These are phyloP conservation scores for Chionodraco myersi DNA, from an alignment of 2,113 vertebrate genomes.

Conservation along the genomic window DNA sequence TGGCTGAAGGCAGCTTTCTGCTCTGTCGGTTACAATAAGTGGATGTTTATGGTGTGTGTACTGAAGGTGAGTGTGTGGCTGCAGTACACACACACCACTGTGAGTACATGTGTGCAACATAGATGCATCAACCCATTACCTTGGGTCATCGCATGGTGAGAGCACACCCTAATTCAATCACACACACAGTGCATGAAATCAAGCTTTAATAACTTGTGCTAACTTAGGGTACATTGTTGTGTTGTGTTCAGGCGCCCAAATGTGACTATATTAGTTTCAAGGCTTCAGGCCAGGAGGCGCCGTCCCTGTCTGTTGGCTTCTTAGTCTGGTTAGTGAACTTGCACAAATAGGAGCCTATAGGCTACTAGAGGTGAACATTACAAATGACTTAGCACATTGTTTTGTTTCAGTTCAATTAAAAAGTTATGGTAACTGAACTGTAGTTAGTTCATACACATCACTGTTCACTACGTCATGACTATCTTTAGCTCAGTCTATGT, in stretches of 20 bases:
- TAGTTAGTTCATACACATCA: background rate
- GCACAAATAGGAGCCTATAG: background rate
- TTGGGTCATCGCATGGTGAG: constrained; percentile 61
- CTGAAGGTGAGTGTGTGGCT: constrained; percentile 15
- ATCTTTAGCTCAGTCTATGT: background rate
- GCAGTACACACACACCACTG: background rate
- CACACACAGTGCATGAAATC: constrained; percentile 63
- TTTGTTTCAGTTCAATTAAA: background rate
- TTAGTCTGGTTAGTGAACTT: constrained; percentile 34
- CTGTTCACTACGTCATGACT: background rate
- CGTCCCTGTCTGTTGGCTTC: background rate
- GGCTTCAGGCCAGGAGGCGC: constrained; percentile 35
- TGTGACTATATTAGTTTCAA: constrained; percentile 43
- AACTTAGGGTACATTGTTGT: constrained; percentile 63
- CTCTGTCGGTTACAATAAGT: constrained; percentile 68
- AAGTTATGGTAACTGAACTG: background rate
- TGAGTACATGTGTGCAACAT: constrained; percentile 33
- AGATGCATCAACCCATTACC: constrained; percentile 62
- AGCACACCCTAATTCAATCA: constrained; percentile 69
- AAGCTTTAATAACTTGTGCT: constrained; percentile 63
- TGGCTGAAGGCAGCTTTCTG: constrained; percentile 64
- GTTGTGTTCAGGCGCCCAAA: constrained; percentile 39
- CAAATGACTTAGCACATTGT: background rate
- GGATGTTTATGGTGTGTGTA: constrained; percentile 29
- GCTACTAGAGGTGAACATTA: background rate